Evolutionary conservation across 2,797 vertebrate genomes (phyloP), one percentile per base, ranked within the genome.

Genomic region (Rhabdomys pumilio): DNA sequence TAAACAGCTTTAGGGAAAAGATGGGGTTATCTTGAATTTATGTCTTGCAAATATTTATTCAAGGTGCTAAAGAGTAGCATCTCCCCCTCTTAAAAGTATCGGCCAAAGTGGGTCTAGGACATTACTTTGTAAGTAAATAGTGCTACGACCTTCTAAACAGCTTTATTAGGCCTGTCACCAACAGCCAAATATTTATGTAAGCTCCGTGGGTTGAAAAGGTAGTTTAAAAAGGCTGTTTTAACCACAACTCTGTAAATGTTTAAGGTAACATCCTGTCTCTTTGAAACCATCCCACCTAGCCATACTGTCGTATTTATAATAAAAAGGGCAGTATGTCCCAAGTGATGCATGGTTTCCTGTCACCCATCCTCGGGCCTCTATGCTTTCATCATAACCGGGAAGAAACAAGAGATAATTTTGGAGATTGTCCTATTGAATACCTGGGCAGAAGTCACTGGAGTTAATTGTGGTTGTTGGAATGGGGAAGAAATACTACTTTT

Each of bases 121-220:
- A 98, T 98, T 98, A 97, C 98, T 98, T 90, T 95, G 97, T 96
- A 94, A 98, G 98, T 99, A 99, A 99, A 99, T 98, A 99, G 91
- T 98, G 95, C 12, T 97, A 97, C 96, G 90, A 85, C 97, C 97
- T 98, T 98, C 98, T 98, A 99, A 99, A 99, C 98, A 98, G 98
- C 98, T 98, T 98, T 99, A 98, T 98, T 98, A 98, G 97, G 88
- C 92, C 97, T 98, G 99, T 99, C 98, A 98, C 97, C 97, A 97
- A 94, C 98, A 98, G 96, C 98, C 95, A 99, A 99, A 99, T 99
- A 99, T 99, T 99, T 99, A 98, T 98, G 89, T 97, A 97, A 98
- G 96, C 96, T 97, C 85, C 76, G 63, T 97, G 98, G 97, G 95
- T 98, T 96, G 97, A 97, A 98, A 98, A 98, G 98, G 98, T 98